Base-by-base conservation (phyloP, 2,888 invertebrate genomes). In the Sphaerophoria rueppellii region DNA sequence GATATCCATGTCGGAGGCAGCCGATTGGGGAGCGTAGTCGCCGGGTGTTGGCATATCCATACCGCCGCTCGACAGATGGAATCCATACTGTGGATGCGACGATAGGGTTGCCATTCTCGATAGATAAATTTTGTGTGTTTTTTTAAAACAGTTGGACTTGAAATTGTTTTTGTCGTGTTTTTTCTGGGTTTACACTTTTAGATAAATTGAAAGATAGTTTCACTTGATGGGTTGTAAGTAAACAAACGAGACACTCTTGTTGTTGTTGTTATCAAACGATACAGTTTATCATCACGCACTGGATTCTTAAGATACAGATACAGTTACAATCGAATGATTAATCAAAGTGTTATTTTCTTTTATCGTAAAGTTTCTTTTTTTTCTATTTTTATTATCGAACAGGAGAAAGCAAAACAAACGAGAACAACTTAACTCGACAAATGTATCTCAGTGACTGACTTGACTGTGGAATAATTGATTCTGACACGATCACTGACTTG, bases 11-110 rank as follows among this genome's bases (percentile, higher is more conserved):
- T 91, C 91, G 76, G 89, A 88, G 71, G 90, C 90, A 71, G 88
- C 87, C 69, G 82, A 88, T 87, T 89, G 92, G 7, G 91, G 89
- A 6, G 91, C 90, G 87, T 91, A 92, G 81, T 92, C 92, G 50
- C 90, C 90, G 0, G 90, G 90, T 6, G 90, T 88, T 46, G 90
- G 91, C 74, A 92, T 89, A 79, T 92, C 92, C 86, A 92, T 87
- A 34, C 91, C 90, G 79, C 91, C 91, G 46, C 90, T 88, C 81
- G 85, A 85, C 87, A 92, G 86, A 86, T 91, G 91, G 89, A 92
- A 92, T 69, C 92, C 92, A 88, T 92, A 92, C 87, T 91, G 92
- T 73, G 91, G 91, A 89, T 92, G 92, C 70, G 92, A 89, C 54
- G 91, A 91, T 88, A 92, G 88, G 78, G 91, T 90, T 73, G 92